Evolutionary conservation across 2,797 vertebrate genomes (phyloP).

Genomic region (Florisuga fusca): DNA sequence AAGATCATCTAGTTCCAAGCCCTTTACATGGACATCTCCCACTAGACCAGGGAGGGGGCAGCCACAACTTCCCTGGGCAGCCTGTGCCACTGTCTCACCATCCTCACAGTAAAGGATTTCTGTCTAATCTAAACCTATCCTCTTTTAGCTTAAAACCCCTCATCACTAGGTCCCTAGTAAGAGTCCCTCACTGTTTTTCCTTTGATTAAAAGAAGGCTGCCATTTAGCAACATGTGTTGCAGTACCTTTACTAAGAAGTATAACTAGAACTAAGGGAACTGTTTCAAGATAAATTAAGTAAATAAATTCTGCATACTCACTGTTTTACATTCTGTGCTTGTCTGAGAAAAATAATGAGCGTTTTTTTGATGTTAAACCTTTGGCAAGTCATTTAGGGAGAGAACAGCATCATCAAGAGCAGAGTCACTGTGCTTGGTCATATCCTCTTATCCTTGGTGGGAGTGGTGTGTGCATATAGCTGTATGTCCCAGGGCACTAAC

Average conservation of each 20-base stretch:
- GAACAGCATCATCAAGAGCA: background rate
- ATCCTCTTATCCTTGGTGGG: background rate
- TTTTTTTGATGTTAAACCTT: background rate
- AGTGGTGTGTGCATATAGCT: accelerated
- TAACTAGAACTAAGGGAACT: background rate
- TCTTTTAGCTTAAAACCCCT: background rate
- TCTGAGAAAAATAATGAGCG: background rate
- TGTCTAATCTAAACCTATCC: background rate
- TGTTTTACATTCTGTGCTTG: background rate
- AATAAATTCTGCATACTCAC: background rate
- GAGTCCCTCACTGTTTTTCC: background rate
- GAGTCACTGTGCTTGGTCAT: accelerated
- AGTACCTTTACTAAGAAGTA: background rate
- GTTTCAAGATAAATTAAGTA: background rate
- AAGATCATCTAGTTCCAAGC: background rate
- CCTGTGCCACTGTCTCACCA: background rate
- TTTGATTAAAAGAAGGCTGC: no score
- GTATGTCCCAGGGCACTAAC: background rate
- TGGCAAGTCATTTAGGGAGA: background rate
- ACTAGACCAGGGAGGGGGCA: background rate
- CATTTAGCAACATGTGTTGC: background rate
- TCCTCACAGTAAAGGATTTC: background rate
- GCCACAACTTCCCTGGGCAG: background rate
- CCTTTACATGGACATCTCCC: background rate
- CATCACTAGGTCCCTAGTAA: accelerated